Conservation (phyloP, 2,888 invertebrate species). For the Dicroscelio sp. region DNA sequence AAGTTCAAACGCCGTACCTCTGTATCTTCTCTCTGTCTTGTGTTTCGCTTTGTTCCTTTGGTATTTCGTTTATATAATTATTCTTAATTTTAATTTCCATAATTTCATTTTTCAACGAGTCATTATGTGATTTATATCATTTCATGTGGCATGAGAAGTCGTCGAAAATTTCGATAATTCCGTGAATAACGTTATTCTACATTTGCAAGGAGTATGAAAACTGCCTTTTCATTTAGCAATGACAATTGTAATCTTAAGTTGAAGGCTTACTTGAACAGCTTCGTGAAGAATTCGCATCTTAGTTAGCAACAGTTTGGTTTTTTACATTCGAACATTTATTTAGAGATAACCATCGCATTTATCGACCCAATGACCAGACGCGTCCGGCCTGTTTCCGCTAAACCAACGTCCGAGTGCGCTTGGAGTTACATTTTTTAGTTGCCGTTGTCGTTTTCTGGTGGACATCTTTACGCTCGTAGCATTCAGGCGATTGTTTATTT, state of each 20-base stretch:
- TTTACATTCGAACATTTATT: no score
- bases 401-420: not conserved
- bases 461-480: not conserved
- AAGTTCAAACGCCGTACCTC: not conserved
- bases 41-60: constrained; percentile 39
- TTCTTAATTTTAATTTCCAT: constrained; percentile 7
- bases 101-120: not conserved
- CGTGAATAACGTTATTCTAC: constrained; percentile 57
- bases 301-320: constrained; percentile 24
- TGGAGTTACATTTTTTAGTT: constrained; percentile 17
- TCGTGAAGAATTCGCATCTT: constrained; percentile 66
- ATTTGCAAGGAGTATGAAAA: constrained; percentile 66
- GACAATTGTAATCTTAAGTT: constrained; percentile 61
- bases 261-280: constrained; percentile 74
- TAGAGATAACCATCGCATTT: no score
- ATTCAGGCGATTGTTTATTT: no score
- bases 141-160: no score
- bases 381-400: no score
- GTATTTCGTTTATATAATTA: constrained; percentile 61
- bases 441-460: constrained; percentile 18
- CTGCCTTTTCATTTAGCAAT: constrained; percentile 56
- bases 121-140: not conserved
- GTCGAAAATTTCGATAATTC: constrained; percentile 36
- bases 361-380: no score
- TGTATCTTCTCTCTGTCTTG: constrained; percentile 41